A percentile compares a stretch with the other conserved stretches of the same genome.
phyloP scores from a whole-genome alignment of 37 sponge, comb jelly and placozoan genomes.

The Cliona cf. orientalis region DNA sequence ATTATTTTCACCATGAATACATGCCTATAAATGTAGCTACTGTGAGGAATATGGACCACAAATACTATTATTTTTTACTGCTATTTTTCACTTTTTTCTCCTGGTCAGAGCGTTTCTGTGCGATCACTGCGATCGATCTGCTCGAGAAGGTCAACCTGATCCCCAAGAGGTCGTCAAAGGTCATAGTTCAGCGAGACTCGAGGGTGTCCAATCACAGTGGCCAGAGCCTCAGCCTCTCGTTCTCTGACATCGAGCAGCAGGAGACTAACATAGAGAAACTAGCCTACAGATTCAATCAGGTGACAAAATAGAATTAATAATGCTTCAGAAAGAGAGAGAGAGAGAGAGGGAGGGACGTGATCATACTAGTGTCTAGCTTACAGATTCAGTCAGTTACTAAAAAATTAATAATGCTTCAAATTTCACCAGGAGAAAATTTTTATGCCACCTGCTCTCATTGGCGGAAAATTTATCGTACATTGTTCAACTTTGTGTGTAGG shows the following conservation, averaged over 20 bases:
- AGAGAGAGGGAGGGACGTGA: too few relatives aligned
- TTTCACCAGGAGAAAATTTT: too few relatives aligned
- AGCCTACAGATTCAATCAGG: constrained; percentile 84
- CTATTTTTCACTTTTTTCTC: background rate
- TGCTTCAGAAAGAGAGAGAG: too few relatives aligned
- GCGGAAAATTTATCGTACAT: background rate
- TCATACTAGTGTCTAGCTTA: too few relatives aligned
- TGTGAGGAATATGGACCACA: too few relatives aligned
- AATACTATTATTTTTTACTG: too few relatives aligned
- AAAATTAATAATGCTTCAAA: too few relatives aligned
- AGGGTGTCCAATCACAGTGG: constrained; percentile 1
- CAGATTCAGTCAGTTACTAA: too few relatives aligned
- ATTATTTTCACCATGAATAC: too few relatives aligned
- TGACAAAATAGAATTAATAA: too few relatives aligned
- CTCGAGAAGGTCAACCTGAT: constrained; percentile 65
- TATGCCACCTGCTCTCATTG: too few relatives aligned
- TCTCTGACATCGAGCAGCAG: background rate
- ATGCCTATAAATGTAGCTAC: too few relatives aligned
- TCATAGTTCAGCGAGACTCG: constrained; percentile 9
- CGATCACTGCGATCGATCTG: constrained; percentile 53
- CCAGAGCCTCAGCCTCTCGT: constrained; percentile 4
- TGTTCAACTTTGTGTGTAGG: constrained; percentile 15
- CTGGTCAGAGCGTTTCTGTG: constrained; percentile 48
- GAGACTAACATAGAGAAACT: constrained; percentile 70
- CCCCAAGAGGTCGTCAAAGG: constrained; percentile 24